Base-by-base conservation (phyloP, 1,140 invertebrate genomes). In the Berghia stephanieae region DNA sequence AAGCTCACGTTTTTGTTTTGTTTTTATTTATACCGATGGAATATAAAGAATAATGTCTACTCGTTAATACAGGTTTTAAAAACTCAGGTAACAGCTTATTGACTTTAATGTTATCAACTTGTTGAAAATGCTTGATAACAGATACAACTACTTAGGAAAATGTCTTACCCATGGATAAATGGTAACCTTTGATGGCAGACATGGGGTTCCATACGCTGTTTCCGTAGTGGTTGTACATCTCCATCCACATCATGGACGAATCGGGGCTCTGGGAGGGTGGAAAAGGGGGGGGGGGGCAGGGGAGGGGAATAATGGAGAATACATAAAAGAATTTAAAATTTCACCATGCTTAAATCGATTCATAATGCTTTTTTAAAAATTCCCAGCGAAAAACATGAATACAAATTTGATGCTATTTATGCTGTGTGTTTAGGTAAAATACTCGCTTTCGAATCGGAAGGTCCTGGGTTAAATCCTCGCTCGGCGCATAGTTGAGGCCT, bases 231-330 rank as follows among this genome's bases (percentile, higher is more conserved):
- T 80, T 80, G 63, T 80, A 80, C 79, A 80, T 80, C 42, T 80
- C 79, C 79, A 77, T 80, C 79, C 79, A 80, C 79, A 80, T 80
- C 79, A 80, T 77, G 2, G 79, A 74, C 10, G 75, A 52, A n/a
- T 80, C 79, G 1, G 79, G 40, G 38, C 34, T 69, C 79, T 77
- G 70, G 24, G 16, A 24, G 27, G 71, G 31, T 34, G 38, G 18
- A 43, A 4, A 43, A 43, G 43, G 69, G 69, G 38, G 42, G 43
- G 27, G 10, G 38, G 38, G 66, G n/a, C 8, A 4, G 27, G 36
- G 5, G n/a, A 31, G n/a, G 57, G 6, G n/a, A 60, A 31, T 21
- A n/a, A 60, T 60, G 34, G 34, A 60, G 24, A 60, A 60, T 31
- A 21, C 8, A 60, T 4, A 31, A 27, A 60, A 21, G 55, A 60